Conservation (phyloP, 2,113 vertebrate species). For the Bubalus kerabau region DNA sequence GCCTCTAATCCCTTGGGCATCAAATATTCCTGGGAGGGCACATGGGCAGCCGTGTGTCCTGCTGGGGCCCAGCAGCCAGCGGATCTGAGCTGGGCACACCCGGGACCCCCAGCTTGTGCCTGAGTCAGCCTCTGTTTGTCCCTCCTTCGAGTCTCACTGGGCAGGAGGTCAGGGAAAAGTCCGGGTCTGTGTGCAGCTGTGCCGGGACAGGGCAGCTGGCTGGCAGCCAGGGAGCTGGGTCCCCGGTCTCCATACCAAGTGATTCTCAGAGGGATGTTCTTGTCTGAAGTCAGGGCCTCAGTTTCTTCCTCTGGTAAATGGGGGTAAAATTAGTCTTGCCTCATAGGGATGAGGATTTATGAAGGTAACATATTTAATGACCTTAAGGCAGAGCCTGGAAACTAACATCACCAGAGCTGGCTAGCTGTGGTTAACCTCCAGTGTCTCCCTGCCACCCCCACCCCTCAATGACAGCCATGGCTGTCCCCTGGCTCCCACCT, state of each 20-base stretch:
- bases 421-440: neutral
- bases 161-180: neutral
- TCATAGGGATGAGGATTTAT: neutral
- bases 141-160: neutral
- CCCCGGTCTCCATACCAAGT: rapidly evolving
- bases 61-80: neutral
- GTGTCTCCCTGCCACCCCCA: neutral
- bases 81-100: neutral
- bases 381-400: neutral
- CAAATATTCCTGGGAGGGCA: neutral
- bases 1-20: conserved; percentile 35
- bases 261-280: neutral
- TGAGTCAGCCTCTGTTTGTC: neutral
- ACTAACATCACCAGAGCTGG: neutral
- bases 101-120: neutral
- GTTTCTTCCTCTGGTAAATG: neutral
- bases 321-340: neutral
- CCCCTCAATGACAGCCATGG: rapidly evolving
- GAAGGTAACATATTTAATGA: neutral
- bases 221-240: rapidly evolving
- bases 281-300: neutral
- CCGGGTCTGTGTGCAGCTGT: neutral
- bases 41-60: neutral
- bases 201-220: neutral
- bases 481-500: no score